phyloP scores from a whole-genome alignment of 1,140 invertebrate species.

The Myzus persicae region DNA sequence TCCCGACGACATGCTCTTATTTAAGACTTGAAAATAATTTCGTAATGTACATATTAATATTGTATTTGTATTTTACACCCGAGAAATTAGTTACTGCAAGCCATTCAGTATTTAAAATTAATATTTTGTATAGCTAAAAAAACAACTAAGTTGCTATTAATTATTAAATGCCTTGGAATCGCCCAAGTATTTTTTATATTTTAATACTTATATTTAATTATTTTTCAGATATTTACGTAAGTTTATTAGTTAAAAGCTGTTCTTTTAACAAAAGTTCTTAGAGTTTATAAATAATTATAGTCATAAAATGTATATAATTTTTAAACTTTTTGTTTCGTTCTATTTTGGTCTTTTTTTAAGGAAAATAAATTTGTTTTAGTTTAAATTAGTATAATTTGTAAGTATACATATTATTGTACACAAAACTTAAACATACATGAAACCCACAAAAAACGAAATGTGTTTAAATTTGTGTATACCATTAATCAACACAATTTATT shows the following conservation, averaged over 20 bases:
- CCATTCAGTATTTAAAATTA: background rate
- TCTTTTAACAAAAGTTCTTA: background rate
- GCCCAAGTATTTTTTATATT: background rate
- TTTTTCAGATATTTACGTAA: background rate
- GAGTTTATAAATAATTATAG: background rate
- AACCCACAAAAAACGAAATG: too few relatives aligned
- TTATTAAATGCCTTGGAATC: background rate
- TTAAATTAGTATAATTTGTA: conserved; percentile 1
- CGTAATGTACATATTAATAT: background rate
- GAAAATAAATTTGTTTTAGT: background rate
- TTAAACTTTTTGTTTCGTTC: background rate
- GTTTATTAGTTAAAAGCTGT: background rate
- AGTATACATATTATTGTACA: background rate
- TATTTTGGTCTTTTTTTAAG: background rate
- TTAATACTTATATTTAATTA: background rate
- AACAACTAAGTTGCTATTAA: background rate
- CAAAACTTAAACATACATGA: too few relatives aligned
- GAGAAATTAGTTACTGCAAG: background rate
- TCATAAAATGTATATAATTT: background rate
- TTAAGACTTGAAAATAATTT: background rate
- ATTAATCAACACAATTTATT: background rate
- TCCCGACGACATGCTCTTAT: background rate
- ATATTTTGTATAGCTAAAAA: background rate
- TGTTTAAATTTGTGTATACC: too few relatives aligned
- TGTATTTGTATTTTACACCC: background rate